Percentiles rank a stretch among this genome's conserved stretches.
Evolutionary conservation across 2,797 vertebrate genomes (phyloP).

Genomic region (Bryconaethiops microstoma): DNA sequence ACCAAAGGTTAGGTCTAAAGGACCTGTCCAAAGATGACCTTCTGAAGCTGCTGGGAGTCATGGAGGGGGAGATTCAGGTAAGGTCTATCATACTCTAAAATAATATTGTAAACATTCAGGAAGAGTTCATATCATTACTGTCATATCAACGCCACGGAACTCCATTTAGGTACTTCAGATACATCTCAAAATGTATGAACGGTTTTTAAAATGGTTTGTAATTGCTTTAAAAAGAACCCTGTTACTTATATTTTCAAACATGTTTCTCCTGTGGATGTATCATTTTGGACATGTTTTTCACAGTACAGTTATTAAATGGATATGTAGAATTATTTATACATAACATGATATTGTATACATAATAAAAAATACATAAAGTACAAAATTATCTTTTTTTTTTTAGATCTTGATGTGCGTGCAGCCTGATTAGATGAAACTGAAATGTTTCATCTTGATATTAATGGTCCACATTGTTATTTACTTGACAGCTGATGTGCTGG

Average conservation of each 20-base stretch:
- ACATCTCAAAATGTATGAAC: too few species aligned
- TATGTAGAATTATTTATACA: neutral
- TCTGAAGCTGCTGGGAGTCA: constrained; percentile 90
- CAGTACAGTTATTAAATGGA: too few species aligned
- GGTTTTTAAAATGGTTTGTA: too few species aligned
- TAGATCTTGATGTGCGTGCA: neutral
- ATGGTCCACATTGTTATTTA: constrained; percentile 9
- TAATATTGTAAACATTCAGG: too few species aligned
- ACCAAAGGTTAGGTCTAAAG: constrained; percentile 75
- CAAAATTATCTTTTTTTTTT: neutral
- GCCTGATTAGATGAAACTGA: neutral
- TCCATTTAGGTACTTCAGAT: too few species aligned
- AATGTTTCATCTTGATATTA: neutral
- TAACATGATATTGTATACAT: neutral
- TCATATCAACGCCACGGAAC: too few species aligned
- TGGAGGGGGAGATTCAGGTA: constrained; percentile 99
- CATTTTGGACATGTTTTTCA: too few species aligned
- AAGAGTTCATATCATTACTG: too few species aligned
- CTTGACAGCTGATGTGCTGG: neutral
- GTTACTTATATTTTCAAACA: too few species aligned
- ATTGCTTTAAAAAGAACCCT: too few species aligned
- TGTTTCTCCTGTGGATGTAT: too few species aligned
- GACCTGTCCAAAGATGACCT: constrained; percentile 91
- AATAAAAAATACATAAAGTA: neutral
- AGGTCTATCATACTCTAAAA: constrained; percentile 20